These are phyloP conservation scores for Murina feae DNA, from an alignment of 2,113 vertebrate genomes.

Conservation along the genomic window DNA sequence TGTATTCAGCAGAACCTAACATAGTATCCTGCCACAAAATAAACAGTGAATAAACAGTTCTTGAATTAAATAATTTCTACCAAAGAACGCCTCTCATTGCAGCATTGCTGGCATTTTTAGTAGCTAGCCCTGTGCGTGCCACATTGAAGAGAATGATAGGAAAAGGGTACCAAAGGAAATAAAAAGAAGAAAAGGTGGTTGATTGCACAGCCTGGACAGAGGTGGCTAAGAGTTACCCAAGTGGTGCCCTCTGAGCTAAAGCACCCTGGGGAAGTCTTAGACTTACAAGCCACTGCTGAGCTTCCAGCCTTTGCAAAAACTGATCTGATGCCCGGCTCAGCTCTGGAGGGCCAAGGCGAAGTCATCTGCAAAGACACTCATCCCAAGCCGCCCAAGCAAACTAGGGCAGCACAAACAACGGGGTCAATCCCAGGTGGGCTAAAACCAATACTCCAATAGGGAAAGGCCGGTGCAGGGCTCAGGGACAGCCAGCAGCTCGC, in stretches of 20 bases:
- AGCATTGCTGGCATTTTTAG: background rate
- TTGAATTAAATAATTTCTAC: background rate
- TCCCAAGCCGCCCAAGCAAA: background rate
- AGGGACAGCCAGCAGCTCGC: background rate
- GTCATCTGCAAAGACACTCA: background rate
- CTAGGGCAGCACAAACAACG: background rate
- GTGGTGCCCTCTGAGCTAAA: background rate
- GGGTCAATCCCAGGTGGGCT: background rate
- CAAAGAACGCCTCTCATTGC: background rate
- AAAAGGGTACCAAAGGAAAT: background rate
- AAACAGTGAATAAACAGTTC: background rate
- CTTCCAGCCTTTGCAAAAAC: background rate
- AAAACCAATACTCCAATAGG: background rate
- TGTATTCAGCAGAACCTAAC: background rate
- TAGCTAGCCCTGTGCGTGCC: background rate
- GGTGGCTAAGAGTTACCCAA: background rate
- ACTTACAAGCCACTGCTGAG: background rate
- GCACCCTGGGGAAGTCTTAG: background rate
- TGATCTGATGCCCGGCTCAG: accelerated
- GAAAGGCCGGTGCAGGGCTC: background rate
- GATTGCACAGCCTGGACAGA: background rate
- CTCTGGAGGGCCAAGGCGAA: background rate
- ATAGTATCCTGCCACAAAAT: background rate
- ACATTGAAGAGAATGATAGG: background rate
- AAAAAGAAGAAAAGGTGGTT: background rate